Base-by-base conservation (phyloP, 2,888 invertebrate species). In the Agrochola lychnidis region DNA sequence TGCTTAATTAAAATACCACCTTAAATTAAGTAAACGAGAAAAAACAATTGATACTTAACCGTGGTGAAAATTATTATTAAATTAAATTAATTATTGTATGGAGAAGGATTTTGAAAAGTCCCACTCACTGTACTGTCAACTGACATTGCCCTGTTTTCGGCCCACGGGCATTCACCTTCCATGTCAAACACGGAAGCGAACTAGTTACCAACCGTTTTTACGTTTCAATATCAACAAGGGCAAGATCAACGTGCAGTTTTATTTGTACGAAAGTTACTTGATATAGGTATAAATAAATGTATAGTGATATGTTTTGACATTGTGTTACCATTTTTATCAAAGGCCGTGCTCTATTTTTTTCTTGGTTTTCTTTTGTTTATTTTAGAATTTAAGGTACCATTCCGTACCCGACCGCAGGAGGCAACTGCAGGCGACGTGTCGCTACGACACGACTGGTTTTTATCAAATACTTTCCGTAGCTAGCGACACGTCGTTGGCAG, bases 161-260 rank as follows among this genome's bases (percentile, higher is more conserved):
- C 93, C 92, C 82, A 92, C 89, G 95, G 95, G 92, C 94, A 93
- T 92, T 95, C 93, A 95, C 95, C 95, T 95, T 92, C 91, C 77
- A 79, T 40, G 62, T 84, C 84, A 79, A 69, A 91, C 73, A 78
- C 93, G 93, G 93, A 93, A 93, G 91, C 84, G 57, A 67, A 74
- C 75, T 79, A 81, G 85, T 84, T 86, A 85, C 87, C 7, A 64
- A 86, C 86, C 75, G 86, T 87, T 89, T 81, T 89, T 82, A 83
- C 78, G 81, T 88, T 86, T 86, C 79, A 87, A 89, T 76, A 76
- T 70, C 76, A 79, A 63, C 92, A 91, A 92, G 92, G 91, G 90
- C 92, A 91, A 90, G 87, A 88, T 89, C 87, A 89, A 45, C 57
- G 79, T 75, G 85, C 76, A 79, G 71, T 76, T 83, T 73, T 83